These are phyloP conservation scores for Halcyon badia DNA, from an alignment of 2,797 vertebrate species.

Conservation along the genomic window DNA sequence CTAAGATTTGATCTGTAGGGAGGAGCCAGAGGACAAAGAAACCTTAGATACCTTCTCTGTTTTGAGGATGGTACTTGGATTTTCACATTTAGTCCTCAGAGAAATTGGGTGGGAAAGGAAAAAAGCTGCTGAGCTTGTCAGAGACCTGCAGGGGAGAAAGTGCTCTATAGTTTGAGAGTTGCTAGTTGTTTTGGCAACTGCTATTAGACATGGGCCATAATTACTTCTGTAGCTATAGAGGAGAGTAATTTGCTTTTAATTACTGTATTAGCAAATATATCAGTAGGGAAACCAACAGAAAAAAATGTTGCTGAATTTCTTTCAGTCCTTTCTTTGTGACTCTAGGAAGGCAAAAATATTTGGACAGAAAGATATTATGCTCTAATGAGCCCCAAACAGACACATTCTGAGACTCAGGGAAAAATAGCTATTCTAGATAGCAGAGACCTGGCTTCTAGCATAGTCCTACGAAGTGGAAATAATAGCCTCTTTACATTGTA, in stretches of 20 bases:
- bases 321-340: constrained; percentile 1
- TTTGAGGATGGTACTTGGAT: not conserved
- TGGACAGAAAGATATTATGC: not conserved
- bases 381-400: constrained; percentile 11
- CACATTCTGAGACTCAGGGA: not conserved
- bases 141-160: constrained; percentile 3
- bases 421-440: constrained; percentile 24
- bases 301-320: constrained; percentile 1
- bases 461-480: constrained; percentile 20
- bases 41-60: not conserved
- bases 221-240: constrained; percentile 37
- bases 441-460: constrained; percentile 12
- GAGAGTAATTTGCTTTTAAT: constrained; percentile 64
- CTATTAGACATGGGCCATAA: constrained; percentile 29
- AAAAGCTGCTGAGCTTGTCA: constrained; percentile 19
- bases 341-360: constrained; percentile 51
- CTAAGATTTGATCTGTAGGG: not conserved
- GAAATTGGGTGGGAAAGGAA: not conserved
- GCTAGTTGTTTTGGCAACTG: constrained; percentile 15
- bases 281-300: not conserved
- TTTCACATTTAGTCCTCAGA: not conserved
- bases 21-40: not conserved
- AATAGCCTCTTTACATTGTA: constrained; percentile 16
- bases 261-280: constrained; percentile 43
- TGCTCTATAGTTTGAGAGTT: not conserved